Evolutionary conservation across 2,797 vertebrate genomes (phyloP).

Genomic region (Pseudotriccus pelzelni): DNA sequence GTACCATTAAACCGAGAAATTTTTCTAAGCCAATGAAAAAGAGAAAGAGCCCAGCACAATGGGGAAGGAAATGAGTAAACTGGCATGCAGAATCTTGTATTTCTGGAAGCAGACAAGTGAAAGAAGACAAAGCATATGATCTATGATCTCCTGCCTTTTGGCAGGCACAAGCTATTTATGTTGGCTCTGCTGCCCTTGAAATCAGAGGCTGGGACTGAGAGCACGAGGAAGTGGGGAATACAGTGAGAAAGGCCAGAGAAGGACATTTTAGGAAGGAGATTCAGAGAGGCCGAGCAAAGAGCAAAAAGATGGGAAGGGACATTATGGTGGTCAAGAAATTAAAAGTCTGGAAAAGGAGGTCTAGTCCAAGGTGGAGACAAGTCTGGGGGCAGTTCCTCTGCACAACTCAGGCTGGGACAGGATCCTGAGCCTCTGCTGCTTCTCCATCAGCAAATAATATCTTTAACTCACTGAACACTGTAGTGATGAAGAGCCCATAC

Average conservation of each 20-base stretch:
- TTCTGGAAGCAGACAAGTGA: not conserved
- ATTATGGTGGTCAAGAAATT: not conserved
- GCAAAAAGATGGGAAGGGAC: not conserved
- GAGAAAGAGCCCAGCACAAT: not conserved
- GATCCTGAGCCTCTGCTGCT: not conserved
- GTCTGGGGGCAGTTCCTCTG: not conserved
- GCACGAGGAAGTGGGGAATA: not conserved
- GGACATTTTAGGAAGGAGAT: not conserved
- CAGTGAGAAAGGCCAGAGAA: not conserved
- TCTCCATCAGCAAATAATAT: not conserved
- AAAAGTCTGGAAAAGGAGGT: not conserved
- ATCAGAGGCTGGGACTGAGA: not conserved
- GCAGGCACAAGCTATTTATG: not conserved
- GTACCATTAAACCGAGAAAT: not conserved
- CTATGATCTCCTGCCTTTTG: not conserved
- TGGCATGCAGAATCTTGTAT: not conserved
- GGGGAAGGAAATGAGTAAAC: slow-evolving; percentile 15
- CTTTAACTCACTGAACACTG: not conserved
- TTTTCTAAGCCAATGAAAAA: not conserved
- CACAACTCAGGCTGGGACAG: not conserved
- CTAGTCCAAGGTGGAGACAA: not conserved
- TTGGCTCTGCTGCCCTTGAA: not conserved
- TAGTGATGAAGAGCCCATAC: not conserved
- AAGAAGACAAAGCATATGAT: slow-evolving; percentile 8
- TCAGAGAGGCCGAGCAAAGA: not conserved